These are phyloP conservation scores for Aquatica leii DNA, from an alignment of 2,888 invertebrate genomes.

Conservation along the genomic window DNA sequence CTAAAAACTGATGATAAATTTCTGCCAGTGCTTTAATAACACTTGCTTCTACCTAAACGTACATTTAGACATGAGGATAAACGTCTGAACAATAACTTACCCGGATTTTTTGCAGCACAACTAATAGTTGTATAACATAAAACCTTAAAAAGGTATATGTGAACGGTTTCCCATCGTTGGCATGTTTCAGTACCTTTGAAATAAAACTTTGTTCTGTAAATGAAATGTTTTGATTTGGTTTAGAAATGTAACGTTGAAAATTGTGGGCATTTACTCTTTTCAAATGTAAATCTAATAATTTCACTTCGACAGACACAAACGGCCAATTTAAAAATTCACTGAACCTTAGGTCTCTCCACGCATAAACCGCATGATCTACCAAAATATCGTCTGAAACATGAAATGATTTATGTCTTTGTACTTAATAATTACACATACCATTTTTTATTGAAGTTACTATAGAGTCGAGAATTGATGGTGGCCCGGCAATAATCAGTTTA, in stretches of 20 bases:
- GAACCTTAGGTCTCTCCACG: constrained; percentile 31
- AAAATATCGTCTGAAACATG: constrained; percentile 34
- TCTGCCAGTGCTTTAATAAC: constrained; percentile 23
- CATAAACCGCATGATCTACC: constrained; percentile 36
- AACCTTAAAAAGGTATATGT: constrained; percentile 31
- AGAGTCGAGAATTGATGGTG: constrained; percentile 37
- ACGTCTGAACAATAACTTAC: no score
- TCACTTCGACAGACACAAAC: constrained; percentile 32
- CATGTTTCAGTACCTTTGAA: constrained; percentile 6
- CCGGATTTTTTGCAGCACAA: constrained; percentile 18
- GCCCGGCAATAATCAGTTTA: constrained; percentile 34
- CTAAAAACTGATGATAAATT: constrained; percentile 33
- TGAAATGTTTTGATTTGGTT: background rate
- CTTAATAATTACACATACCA: constrained; percentile 15
- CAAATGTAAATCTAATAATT: constrained; percentile 37
- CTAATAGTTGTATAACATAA: constrained; percentile 34
- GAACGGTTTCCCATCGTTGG: constrained; percentile 21
- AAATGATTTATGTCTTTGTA: background rate
- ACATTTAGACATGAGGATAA: no score
- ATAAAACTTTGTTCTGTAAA: constrained; percentile 24
- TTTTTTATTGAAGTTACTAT: constrained; percentile 34
- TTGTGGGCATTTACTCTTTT: constrained; percentile 31
- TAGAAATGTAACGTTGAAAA: constrained; percentile 36
- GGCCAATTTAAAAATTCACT: constrained; percentile 39
- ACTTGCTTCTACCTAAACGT: no score